phyloP scores from a whole-genome alignment of 2,113 vertebrate species.

The Syngnathus floridae region DNA sequence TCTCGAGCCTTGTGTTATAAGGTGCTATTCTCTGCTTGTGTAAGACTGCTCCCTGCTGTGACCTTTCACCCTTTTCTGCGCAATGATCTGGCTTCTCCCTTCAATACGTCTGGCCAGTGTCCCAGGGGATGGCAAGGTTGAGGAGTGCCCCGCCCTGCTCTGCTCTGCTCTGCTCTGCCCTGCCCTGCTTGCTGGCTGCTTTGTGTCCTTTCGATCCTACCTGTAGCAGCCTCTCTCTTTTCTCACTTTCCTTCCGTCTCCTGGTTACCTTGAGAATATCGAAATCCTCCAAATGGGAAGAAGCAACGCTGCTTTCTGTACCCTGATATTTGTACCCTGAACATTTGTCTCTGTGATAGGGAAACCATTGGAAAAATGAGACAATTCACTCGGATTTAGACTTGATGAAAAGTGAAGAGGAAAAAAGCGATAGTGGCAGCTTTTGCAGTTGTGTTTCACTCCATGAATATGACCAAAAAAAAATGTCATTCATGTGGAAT shows the following conservation, averaged over 20 bases:
- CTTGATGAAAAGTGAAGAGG: conserved; percentile 24
- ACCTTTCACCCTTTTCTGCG: conserved; percentile 38
- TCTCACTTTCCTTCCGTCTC: conserved; percentile 12
- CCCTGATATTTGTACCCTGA: conserved; percentile 27
- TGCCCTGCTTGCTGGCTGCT: conserved; percentile 12
- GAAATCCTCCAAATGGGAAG: conserved; percentile 31
- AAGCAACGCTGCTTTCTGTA: conserved; percentile 33
- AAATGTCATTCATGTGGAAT: conserved; percentile 12
- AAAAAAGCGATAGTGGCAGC: conserved; percentile 9
- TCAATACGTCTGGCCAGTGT: conserved; percentile 23
- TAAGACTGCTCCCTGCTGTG: conserved; percentile 4
- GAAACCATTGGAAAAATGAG: conserved; percentile 38
- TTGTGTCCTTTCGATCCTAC: conserved; percentile 51
- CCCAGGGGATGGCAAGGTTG: conserved; percentile 33
- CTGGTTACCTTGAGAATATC: conserved; percentile 7
- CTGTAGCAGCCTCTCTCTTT: conserved; percentile 17
- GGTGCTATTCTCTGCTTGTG: conserved; percentile 7
- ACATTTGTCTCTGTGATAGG: conserved; percentile 26
- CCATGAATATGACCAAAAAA: neutral
- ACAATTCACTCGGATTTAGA: conserved; percentile 48
- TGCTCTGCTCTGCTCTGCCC: no score
- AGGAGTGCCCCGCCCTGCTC: conserved; percentile 8
- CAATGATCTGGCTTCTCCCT: conserved; percentile 50
- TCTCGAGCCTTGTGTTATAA: neutral
- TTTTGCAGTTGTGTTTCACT: conserved; percentile 17